Conservation (phyloP, 2,113 vertebrate genomes). For the Siphamia tubifer region DNA sequence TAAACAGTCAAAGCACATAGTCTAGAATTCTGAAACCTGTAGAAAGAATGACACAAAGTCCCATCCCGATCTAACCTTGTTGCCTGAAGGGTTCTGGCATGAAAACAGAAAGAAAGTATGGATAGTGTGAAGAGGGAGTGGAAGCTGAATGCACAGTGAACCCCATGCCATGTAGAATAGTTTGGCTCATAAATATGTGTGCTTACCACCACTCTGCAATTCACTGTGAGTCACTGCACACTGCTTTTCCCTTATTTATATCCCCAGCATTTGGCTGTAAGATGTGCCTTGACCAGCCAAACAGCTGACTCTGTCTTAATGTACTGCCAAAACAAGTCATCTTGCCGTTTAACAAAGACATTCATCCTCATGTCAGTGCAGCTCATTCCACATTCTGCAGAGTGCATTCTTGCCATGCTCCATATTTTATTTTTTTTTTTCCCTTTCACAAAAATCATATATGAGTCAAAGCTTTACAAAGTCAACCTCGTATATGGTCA, state of each 20-base stretch:
- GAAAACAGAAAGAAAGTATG: neutral
- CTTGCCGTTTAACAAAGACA: constrained; percentile 17
- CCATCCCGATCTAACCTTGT: neutral
- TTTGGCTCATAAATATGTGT: constrained; percentile 37
- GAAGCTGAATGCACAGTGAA: constrained; percentile 46
- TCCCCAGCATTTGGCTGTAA: constrained; percentile 30
- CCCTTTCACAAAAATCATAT: neutral
- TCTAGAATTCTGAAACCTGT: too few relatives aligned
- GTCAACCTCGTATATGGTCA: neutral
- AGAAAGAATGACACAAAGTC: neutral
- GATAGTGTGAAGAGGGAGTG: constrained; percentile 24
- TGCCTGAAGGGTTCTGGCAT: constrained; percentile 5
- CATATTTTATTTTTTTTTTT: constrained; percentile 2
- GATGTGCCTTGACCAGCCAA: constrained; percentile 30
- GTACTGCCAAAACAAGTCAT: constrained; percentile 29
- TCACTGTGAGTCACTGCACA: constrained; percentile 20
- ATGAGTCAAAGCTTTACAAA: constrained; percentile 5
- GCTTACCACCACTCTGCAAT: constrained; percentile 23
- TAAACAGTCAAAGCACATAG: too few relatives aligned
- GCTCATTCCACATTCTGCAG: constrained; percentile 1
- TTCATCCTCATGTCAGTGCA: constrained; percentile 1
- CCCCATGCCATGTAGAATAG: constrained; percentile 29
- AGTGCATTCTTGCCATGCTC: constrained; percentile 1
- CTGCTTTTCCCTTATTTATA: constrained; percentile 21
- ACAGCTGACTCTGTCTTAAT: constrained; percentile 29